phyloP scores from a whole-genome alignment of 2,113 vertebrate species.

The Varanus komodoensis region DNA sequence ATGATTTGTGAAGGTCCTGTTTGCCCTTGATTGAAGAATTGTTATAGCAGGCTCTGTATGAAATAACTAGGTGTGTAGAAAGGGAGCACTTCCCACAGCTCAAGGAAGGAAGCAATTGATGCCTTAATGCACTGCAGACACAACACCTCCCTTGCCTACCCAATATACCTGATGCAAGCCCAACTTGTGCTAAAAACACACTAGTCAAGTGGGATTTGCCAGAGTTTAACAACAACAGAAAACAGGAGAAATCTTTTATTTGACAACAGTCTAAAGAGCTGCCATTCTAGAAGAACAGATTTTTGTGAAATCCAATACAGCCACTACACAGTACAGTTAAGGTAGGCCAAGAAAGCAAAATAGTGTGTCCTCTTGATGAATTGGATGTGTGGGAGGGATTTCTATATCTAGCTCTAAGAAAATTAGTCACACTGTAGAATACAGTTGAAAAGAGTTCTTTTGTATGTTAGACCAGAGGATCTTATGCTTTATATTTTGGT shows the following conservation, averaged over 20 bases:
- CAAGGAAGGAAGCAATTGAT: conserved; percentile 38
- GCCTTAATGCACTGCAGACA: conserved; percentile 20
- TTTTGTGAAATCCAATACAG: conserved; percentile 24
- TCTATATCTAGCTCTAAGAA: conserved; percentile 39
- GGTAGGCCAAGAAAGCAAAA: conserved; percentile 23
- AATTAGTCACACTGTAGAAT: conserved; percentile 35
- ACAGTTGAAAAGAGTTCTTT: conserved; percentile 40
- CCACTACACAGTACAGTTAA: conserved; percentile 10
- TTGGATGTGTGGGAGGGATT: conserved; percentile 35
- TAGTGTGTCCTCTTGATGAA: neutral
- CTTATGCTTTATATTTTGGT: conserved; percentile 43
- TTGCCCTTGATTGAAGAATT: conserved; percentile 53
- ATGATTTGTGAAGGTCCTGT: conserved; percentile 16
- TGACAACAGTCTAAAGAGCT: conserved; percentile 29
- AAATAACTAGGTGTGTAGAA: conserved; percentile 47
- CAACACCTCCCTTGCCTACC: neutral
- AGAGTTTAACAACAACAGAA: conserved; percentile 49
- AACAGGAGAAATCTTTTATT: conserved; percentile 53
- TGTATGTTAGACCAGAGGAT: conserved; percentile 29
- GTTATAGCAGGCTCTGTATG: conserved; percentile 40
- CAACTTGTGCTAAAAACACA: neutral
- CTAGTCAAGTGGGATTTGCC: conserved; percentile 44
- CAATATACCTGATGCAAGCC: neutral
- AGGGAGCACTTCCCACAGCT: conserved; percentile 9
- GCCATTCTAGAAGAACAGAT: conserved; percentile 22